Percentiles rank a stretch among this genome's conserved stretches.
Conservation (phyloP, 2,113 vertebrate genomes). For the Onychorhynchus coronatus region DNA sequence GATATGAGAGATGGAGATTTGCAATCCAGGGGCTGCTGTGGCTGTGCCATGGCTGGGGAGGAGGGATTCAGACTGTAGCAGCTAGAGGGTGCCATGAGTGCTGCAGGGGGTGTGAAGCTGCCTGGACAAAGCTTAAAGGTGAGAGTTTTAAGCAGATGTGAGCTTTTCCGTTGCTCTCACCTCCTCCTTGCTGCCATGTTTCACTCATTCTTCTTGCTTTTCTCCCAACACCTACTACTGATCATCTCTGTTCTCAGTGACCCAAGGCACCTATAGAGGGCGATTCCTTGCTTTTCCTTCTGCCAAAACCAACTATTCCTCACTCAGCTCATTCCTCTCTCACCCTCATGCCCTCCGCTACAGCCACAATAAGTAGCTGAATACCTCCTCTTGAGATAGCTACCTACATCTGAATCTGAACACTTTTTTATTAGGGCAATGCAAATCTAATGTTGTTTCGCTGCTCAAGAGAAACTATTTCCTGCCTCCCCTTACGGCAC, state of each 20-base stretch:
- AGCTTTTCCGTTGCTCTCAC: background rate
- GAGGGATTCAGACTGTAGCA: background rate
- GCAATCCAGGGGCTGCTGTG: background rate
- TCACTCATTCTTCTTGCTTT: background rate
- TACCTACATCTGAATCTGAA: background rate
- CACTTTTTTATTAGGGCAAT: background rate
- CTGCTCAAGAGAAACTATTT: background rate
- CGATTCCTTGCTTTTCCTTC: background rate
- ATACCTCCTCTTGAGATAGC: background rate
- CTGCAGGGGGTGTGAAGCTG: background rate
- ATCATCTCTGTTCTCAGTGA: background rate
- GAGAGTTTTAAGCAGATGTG: background rate
- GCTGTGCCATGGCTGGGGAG: background rate
- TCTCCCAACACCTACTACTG: background rate
- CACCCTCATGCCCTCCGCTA: background rate
- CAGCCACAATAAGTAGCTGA: background rate
- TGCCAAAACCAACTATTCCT: background rate
- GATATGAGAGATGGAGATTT: background rate
- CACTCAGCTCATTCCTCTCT: background rate
- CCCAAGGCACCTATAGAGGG: background rate
- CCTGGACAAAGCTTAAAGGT: background rate
- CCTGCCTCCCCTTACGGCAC: background rate
- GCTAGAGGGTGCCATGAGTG: rapidly evolving
- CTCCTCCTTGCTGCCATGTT: background rate
- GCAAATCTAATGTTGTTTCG: background rate